phyloP scores from a whole-genome alignment of 2,888 invertebrate genomes.

The Drepanosiphum platanoidis region DNA sequence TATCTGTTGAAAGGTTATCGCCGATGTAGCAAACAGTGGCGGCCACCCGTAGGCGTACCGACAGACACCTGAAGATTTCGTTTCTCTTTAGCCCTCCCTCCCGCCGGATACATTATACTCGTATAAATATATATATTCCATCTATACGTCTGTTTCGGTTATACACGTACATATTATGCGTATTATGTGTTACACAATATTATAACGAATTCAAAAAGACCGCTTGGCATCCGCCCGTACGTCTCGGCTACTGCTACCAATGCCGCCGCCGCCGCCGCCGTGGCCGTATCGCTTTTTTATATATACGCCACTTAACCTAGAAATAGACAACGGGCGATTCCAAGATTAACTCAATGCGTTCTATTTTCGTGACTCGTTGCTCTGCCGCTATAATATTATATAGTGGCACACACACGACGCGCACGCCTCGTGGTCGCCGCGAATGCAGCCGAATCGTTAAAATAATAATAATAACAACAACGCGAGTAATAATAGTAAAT shows the following conservation, averaged over 20 bases:
- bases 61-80: constrained; percentile 45
- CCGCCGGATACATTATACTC: not conserved
- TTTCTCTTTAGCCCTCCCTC: not conserved
- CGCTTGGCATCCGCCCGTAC: constrained; percentile 45
- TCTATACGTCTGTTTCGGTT: not conserved
- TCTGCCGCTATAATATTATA: constrained; percentile 11
- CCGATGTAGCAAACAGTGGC: constrained; percentile 40
- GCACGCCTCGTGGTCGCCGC: not conserved
- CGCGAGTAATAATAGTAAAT: not conserved
- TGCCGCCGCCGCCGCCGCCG: constrained; percentile 6
- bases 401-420: constrained; percentile 1
- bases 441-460: not conserved
- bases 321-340: constrained; percentile 56
- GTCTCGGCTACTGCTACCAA: constrained; percentile 22
- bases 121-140: not conserved
- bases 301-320: constrained; percentile 56
- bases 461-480: constrained; percentile 1
- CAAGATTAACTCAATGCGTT: constrained; percentile 59
- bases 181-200: not conserved
- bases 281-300: constrained; percentile 9
- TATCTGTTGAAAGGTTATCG: constrained; percentile 61
- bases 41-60: constrained; percentile 39
- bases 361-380: constrained; percentile 41
- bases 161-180: not conserved
- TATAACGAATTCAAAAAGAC: constrained; percentile 39